Evolutionary conservation across 2,888 invertebrate genomes (phyloP).

Genomic region (Anorthoa munda): DNA sequence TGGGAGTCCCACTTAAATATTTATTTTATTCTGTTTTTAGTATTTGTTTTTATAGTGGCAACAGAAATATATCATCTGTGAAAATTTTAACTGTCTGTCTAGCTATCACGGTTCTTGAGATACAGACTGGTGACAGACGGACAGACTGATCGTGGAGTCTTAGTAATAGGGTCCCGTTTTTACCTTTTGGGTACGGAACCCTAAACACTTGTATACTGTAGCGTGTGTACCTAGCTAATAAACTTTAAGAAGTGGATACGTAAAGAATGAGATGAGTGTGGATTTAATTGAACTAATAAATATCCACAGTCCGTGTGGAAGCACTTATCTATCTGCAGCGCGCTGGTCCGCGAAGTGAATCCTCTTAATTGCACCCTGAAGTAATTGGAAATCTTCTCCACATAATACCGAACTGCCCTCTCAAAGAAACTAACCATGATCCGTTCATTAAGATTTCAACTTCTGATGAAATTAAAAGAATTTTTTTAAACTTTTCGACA

Average conservation of each 20-base stretch:
- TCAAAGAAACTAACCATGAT: constrained; percentile 72
- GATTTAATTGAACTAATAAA: constrained; percentile 80
- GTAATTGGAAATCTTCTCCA: constrained; percentile 80
- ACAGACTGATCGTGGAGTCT: no score
- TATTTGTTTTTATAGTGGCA: no score
- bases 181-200: no score
- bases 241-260: constrained; percentile 40
- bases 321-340: constrained; percentile 75
- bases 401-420: constrained; percentile 70
- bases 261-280: constrained; percentile 61
- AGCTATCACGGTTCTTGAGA: no score
- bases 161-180: no score
- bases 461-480: constrained; percentile 74
- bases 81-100: no score
- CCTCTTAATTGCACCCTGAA: constrained; percentile 79
- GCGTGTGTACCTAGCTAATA: constrained; percentile 27
- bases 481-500: constrained; percentile 59
- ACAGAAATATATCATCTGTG: no score
- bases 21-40: no score
- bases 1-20: no score
- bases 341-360: constrained; percentile 74
- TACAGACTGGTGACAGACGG: no score
- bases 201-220: no score
- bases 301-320: constrained; percentile 69
- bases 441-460: constrained; percentile 76